Evolutionary conservation across 2,888 invertebrate genomes (phyloP).

Genomic region (Drosophila ustulata): DNA sequence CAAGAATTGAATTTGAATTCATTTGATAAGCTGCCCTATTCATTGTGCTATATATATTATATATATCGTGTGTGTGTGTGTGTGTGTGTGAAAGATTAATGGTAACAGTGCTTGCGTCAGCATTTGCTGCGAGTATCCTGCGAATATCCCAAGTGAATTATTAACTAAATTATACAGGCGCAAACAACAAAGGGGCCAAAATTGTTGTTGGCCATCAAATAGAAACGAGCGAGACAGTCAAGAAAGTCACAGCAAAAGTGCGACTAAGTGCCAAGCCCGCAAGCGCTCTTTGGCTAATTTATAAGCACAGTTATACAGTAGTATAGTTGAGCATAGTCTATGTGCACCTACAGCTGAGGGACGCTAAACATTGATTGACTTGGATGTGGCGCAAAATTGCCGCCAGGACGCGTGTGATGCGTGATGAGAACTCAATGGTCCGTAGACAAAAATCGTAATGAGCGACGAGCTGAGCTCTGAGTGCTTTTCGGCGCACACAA

Average conservation of each 20-base stretch:
- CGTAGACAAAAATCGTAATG: conserved; percentile 38
- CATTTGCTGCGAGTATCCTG: conserved; percentile 3
- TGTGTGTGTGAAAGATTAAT: conserved; percentile 40
- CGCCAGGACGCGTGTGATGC: conserved; percentile 18
- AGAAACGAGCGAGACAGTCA: conserved; percentile 8
- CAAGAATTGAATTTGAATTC: conserved; percentile 14
- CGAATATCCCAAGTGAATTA: conserved; percentile 44
- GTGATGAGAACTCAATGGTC: conserved; percentile 34
- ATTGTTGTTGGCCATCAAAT: conserved; percentile 26
- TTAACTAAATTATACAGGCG: conserved; percentile 66
- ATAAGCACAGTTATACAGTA: conserved; percentile 30
- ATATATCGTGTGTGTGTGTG: background rate
- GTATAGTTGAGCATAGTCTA: background rate
- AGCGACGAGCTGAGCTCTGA: conserved; percentile 14
- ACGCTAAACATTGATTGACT: conserved; percentile 62
- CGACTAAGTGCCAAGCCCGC: conserved; percentile 8
- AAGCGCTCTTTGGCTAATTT: conserved; percentile 40
- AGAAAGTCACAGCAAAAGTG: conserved; percentile 39
- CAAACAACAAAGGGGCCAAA: conserved; percentile 36
- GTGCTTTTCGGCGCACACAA: background rate
- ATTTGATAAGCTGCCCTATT: conserved; percentile 15
- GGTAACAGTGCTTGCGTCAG: conserved; percentile 28
- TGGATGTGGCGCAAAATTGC: conserved; percentile 18
- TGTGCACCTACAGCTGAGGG: conserved; percentile 22
- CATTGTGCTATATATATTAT: conserved; percentile 1